Evolutionary conservation across 2,797 vertebrate species (phyloP).

Genomic region (Sparus aurata): DNA sequence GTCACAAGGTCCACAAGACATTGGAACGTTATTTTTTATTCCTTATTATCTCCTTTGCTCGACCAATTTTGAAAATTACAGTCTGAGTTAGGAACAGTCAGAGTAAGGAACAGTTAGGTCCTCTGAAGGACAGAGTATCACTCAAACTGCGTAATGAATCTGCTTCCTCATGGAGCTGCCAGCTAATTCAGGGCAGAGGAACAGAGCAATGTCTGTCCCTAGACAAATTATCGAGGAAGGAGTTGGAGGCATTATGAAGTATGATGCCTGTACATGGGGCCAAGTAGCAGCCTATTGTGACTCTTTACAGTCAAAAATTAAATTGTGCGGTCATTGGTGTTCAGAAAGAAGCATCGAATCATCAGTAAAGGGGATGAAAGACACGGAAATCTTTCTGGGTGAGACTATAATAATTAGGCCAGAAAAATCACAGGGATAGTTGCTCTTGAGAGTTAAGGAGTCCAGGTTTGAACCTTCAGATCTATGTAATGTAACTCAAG

Average conservation of each 20-base stretch:
- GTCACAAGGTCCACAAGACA: neutral
- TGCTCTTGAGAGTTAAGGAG: neutral
- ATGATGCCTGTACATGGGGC: constrained; percentile 16
- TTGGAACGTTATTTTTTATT: neutral
- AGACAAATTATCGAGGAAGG: constrained; percentile 34
- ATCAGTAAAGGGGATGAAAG: constrained; percentile 31
- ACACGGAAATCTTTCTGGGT: constrained; percentile 1
- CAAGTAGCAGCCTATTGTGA: neutral
- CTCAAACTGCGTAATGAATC: constrained; percentile 49
- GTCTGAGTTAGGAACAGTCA: constrained; percentile 8
- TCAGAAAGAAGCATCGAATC: constrained; percentile 12
- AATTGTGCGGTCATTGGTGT: constrained; percentile 36
- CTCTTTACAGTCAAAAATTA: constrained; percentile 27
- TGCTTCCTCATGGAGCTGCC: constrained; percentile 33
- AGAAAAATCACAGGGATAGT: neutral
- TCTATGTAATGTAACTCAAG: too few relatives aligned
- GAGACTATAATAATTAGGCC: neutral
- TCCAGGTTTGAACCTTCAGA: too few relatives aligned
- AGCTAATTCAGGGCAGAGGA: constrained; percentile 23
- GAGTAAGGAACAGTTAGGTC: constrained; percentile 11
- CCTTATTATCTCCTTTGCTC: neutral
- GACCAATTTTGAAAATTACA: constrained; percentile 26
- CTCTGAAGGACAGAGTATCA: constrained; percentile 43
- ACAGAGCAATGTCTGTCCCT: constrained; percentile 22
- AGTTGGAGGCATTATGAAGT: constrained; percentile 18